Percentiles rank a stretch among this genome's conserved stretches.
Conservation (phyloP, 2,888 invertebrate genomes). For the Ophion ellenae region DNA sequence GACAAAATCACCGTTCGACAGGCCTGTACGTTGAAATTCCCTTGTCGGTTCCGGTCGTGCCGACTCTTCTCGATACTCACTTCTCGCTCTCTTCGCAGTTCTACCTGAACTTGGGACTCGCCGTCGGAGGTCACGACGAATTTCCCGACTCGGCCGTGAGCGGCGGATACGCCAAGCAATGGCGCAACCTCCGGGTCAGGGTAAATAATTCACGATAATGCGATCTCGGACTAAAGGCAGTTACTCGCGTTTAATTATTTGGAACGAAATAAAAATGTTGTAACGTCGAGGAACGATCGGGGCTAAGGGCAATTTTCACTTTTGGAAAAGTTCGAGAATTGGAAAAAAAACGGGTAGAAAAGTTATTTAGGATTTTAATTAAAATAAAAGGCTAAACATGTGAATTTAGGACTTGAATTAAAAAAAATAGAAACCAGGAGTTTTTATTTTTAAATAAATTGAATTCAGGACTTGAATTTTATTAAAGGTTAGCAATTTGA, state of each 20-base stretch:
- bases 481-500: too few relatives aligned
- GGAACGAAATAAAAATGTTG: neutral
- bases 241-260: neutral
- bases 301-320: too few relatives aligned
- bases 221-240: neutral
- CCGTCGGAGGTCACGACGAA: constrained; percentile 90
- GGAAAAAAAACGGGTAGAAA: too few relatives aligned
- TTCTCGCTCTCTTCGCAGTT: constrained; percentile 84
- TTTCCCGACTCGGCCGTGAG: constrained; percentile 87
- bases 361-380: too few relatives aligned
- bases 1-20: constrained; percentile 68
- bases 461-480: too few relatives aligned
- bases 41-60: neutral
- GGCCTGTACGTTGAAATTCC: constrained; percentile 68
- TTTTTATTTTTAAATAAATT: too few relatives aligned
- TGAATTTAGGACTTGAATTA: too few relatives aligned
- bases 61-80: neutral
- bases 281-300: too few relatives aligned
- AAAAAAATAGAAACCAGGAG: too few relatives aligned
- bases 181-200: constrained; percentile 89
- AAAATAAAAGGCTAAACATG: too few relatives aligned
- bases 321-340: too few relatives aligned
- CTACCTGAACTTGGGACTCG: constrained; percentile 90
- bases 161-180: constrained; percentile 87
- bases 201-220: constrained; percentile 73